A percentile compares a stretch with the other conserved stretches of the same genome.
Conservation (phyloP, 2,797 vertebrate genomes). For the Geotrypetes seraphini region DNA sequence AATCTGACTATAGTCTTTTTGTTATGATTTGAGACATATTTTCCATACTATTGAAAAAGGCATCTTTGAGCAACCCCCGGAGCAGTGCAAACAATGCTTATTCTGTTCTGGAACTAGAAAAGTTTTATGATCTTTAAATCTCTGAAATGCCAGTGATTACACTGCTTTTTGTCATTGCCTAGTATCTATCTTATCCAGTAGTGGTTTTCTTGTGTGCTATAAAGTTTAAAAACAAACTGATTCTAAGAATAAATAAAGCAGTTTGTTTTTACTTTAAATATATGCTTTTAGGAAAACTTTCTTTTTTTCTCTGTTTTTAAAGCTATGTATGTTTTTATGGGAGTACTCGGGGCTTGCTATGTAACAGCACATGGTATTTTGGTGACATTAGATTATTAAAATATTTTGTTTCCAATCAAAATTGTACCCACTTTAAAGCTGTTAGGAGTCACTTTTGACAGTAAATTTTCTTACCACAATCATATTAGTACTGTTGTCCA, state of each 20-base stretch:
- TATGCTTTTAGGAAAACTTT: not conserved
- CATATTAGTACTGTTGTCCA: no score
- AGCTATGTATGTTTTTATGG: no score
- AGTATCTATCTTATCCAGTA: not conserved
- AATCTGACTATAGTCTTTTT: not conserved
- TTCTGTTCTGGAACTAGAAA: constrained; percentile 47
- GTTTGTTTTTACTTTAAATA: not conserved
- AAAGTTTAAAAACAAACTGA: not conserved
- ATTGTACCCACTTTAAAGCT: no score
- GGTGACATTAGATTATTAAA: no score
- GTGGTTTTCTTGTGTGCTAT: not conserved
- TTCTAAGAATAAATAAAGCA: not conserved
- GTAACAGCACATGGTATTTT: no score
- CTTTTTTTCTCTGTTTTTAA: not conserved
- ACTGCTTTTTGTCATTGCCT: constrained; percentile 1
- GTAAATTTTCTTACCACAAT: no score
- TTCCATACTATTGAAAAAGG: constrained; percentile 37
- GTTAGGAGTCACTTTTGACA: no score
- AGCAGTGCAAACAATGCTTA: constrained; percentile 40
- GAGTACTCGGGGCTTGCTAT: no score
- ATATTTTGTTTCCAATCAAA: no score
- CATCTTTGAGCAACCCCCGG: constrained; percentile 45
- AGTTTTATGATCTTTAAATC: constrained; percentile 48
- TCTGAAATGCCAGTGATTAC: constrained; percentile 23
- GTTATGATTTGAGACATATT: constrained; percentile 23